Conservation (phyloP, 2,888 invertebrate genomes). For the Leucania comma region DNA sequence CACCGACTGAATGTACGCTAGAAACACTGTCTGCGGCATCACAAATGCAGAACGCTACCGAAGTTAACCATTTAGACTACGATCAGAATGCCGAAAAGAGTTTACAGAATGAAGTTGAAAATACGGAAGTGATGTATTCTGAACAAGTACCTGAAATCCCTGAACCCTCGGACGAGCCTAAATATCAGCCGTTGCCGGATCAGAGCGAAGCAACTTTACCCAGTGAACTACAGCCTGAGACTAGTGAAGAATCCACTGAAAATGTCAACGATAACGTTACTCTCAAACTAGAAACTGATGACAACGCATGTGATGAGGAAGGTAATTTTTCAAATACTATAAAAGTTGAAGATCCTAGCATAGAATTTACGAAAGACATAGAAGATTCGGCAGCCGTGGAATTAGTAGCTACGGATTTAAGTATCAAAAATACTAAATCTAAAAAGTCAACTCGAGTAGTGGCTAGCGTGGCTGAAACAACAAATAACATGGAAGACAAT, state of each 20-base stretch:
- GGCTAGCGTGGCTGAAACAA: conserved; percentile 72
- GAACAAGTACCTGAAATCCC: conserved; percentile 81
- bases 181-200: conserved; percentile 71
- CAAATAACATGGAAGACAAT: conserved; percentile 77
- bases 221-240: conserved; percentile 61
- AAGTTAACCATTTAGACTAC: conserved; percentile 77
- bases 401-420: conserved; percentile 90
- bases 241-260: conserved; percentile 41
- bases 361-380: conserved; percentile 59
- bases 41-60: conserved; percentile 71
- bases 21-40: conserved; percentile 73
- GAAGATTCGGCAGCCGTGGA: conserved; percentile 78
- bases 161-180: conserved; percentile 72
- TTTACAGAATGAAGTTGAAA: conserved; percentile 74
- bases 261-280: conserved; percentile 24
- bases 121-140: conserved; percentile 75
- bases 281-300: conserved; percentile 43
- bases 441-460: conserved; percentile 67
- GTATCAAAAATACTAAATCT: conserved; percentile 81
- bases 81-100: conserved; percentile 78
- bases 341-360: conserved; percentile 51
- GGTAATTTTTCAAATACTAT: conserved; percentile 56
- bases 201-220: conserved; percentile 73
- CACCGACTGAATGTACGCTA: conserved; percentile 74
- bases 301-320: conserved; percentile 51